These are phyloP conservation scores for Bruchidius siliquastri DNA, from an alignment of 2,888 invertebrate species.

Conservation along the genomic window DNA sequence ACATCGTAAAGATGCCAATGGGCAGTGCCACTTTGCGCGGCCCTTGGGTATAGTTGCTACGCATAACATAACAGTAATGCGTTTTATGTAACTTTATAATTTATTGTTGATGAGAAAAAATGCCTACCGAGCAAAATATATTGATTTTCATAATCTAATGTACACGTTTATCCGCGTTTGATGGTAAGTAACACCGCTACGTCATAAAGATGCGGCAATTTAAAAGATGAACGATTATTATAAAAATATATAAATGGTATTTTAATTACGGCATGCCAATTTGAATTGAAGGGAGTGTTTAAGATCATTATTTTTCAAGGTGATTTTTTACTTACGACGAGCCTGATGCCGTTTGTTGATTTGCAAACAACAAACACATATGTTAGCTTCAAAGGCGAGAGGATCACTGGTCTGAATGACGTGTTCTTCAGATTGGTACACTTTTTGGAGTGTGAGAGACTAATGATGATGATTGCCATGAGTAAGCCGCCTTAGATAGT, in stretches of 20 bases:
- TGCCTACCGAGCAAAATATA: not conserved
- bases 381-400: too few relatives aligned
- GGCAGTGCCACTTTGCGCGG: too few relatives aligned
- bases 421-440: too few relatives aligned
- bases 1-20: too few relatives aligned
- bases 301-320: not conserved
- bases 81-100: not conserved
- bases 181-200: not conserved
- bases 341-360: not conserved
- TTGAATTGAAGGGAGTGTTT: not conserved
- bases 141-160: not conserved
- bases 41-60: too few relatives aligned
- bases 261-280: not conserved
- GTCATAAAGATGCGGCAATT: not conserved
- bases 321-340: not conserved
- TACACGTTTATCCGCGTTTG: not conserved
- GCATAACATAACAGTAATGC: not conserved
- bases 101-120: not conserved
- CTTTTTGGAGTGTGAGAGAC: too few relatives aligned
- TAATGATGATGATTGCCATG: too few relatives aligned
- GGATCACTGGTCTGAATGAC: too few relatives aligned
- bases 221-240: not conserved
- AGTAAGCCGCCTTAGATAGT: too few relatives aligned
- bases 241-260: not conserved
- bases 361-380: not conserved